Conservation (phyloP, 2,888 invertebrate genomes). For the Heliconius hortense region DNA sequence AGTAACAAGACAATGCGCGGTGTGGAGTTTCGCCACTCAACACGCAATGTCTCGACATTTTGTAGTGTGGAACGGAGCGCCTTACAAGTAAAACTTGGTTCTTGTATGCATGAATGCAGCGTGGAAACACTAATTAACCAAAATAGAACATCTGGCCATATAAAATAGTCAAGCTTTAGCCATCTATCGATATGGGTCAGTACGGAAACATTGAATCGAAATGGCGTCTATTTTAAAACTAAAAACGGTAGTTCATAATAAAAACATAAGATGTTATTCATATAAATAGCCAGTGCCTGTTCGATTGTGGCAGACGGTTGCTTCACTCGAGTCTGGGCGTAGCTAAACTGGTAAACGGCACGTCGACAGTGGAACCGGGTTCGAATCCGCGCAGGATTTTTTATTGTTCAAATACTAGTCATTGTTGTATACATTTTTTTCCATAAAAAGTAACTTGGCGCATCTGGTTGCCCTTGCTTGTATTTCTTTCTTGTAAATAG, state of each 20-base stretch:
- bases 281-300: slow-evolving; percentile 31
- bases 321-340: slow-evolving; percentile 24
- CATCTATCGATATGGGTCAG: slow-evolving; percentile 67
- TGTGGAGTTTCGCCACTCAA: neutral
- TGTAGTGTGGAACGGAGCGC: neutral
- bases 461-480: neutral
- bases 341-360: slow-evolving; percentile 9
- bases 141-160: slow-evolving; percentile 9
- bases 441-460: neutral
- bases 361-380: neutral
- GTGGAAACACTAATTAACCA: neutral
- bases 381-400: slow-evolving; percentile 19
- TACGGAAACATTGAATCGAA: slow-evolving; percentile 57
- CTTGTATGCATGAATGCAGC: neutral
- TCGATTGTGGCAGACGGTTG: slow-evolving; percentile 24
- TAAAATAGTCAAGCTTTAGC: slow-evolving; percentile 56
- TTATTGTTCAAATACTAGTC: slow-evolving; percentile 1
- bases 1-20: neutral
- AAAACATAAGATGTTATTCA: slow-evolving; percentile 39
- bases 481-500: neutral
- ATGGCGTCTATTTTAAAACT: slow-evolving; percentile 53
- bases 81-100: neutral
- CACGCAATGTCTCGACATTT: neutral
- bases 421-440: neutral
- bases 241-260: slow-evolving; percentile 39